Percentiles rank a stretch among this genome's conserved stretches.
Conservation (phyloP, 2,113 vertebrate species). For the Gymnogyps californianus region DNA sequence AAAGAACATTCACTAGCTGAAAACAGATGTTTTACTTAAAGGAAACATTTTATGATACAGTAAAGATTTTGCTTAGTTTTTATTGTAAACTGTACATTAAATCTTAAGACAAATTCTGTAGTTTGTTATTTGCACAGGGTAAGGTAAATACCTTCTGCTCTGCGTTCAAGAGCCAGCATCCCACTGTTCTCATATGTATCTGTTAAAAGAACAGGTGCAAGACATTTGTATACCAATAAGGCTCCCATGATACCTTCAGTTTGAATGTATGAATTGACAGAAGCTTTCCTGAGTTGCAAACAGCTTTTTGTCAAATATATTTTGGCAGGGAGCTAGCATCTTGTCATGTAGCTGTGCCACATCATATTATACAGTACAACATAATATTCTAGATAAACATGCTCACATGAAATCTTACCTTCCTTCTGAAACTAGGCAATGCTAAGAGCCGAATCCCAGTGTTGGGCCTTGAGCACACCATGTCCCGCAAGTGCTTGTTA, state of each 20-base stretch:
- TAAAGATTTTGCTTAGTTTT: background rate
- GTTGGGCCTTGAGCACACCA: background rate
- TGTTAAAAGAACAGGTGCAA: slow-evolving; percentile 66
- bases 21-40: background rate
- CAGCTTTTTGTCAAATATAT: slow-evolving; percentile 2
- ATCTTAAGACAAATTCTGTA: background rate
- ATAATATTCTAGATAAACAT: background rate
- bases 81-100: background rate
- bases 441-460: background rate
- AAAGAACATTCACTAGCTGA: background rate
- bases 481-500: background rate
- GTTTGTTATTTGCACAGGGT: background rate
- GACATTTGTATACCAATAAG: slow-evolving; percentile 27
- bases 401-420: background rate
- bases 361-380: background rate
- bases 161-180: slow-evolving; percentile 1
- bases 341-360: background rate
- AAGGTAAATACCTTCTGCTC: slow-evolving; percentile 28
- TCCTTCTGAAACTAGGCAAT: background rate
- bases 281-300: slow-evolving; percentile 28
- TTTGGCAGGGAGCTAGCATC: background rate
- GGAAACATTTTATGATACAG: background rate
- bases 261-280: background rate
- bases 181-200: slow-evolving; percentile 39
- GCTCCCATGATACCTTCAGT: slow-evolving; percentile 12